Base-by-base conservation (phyloP, 2,888 invertebrate genomes). In the Tinea trinotella region DNA sequence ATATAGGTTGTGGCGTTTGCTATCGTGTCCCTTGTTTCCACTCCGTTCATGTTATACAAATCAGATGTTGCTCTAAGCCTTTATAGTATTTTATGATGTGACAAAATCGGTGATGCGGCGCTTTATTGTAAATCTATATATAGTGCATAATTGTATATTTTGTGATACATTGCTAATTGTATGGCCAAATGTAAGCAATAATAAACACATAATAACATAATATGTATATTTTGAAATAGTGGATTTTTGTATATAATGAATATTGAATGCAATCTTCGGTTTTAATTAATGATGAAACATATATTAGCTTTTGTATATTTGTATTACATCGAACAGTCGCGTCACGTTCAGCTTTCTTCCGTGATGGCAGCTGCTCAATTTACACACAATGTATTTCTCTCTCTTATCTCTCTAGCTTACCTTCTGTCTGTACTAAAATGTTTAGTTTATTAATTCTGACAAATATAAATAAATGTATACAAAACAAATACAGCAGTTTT, bases 161-260 rank as follows among this genome's bases (percentile, higher is more conserved):
- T 40, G 40, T 40, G 40, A 40, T 40, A 40, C 40, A 40, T 40
- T 40, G 40, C 40, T 40, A 40, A 40, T 13, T 30, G 15, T 15
- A 40, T 40, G 40, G 40, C 40, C 40, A 40, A 40, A 40, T n/a
- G 13, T 40, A 40, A 40, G 15, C 40, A 40, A 40, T 40, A 40
- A 3, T 40, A 40, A 15, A 40, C 13, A n/a, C 40, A n/a, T 40
- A 40, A 40, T 35, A n/a, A 35, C 3, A 10, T 7, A 12, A 35
- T 40, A 12, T 40, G 30, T 40, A 40, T 40, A 40, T 40, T 40
- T 40, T 30, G 30, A 30, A 30, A 30, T 30, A 30, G 6, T 13
- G 9, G 40, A 15, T 7, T 40, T 15, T 40, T 40, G 40, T 40
- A 40, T n/a, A 40, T 40, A 40, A 35, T 10, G 30, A n/a, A n/a